Evolutionary conservation across 92 coral and sea anemone species (phyloP).

Genomic region (Micromussa lordhowensis): DNA sequence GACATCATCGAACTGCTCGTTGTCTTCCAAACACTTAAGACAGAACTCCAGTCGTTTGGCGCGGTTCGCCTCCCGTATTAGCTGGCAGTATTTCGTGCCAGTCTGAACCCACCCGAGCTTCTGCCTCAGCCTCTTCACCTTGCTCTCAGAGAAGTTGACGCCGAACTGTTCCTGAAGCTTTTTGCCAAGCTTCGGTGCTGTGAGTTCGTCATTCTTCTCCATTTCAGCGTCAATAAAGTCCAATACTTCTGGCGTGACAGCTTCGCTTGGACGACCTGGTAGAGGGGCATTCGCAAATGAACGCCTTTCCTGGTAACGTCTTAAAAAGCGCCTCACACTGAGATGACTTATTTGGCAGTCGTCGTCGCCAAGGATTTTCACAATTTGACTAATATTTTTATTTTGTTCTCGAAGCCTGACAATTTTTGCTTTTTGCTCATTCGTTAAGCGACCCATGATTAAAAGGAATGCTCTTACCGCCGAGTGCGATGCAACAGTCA

Average conservation of each 20-base stretch:
- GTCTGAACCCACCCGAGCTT: no score
- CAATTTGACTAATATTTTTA: neutral
- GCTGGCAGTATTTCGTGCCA: no score
- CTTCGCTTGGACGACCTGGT: conserved; percentile 1
- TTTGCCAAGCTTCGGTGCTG: conserved; percentile 35
- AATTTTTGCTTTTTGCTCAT: neutral
- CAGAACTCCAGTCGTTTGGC: no score
- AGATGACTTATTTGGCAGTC: neutral
- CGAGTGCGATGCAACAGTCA: no score
- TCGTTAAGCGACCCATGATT: conserved; percentile 3
- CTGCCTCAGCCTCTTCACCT: no score
- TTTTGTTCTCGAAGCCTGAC: neutral
- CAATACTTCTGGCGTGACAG: no score
- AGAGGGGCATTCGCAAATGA: neutral
- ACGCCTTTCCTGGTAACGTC: neutral
- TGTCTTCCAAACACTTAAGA: no score
- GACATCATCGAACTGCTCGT: conserved; percentile 58
- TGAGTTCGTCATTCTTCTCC: conserved; percentile 55
- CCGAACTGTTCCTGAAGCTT: conserved; percentile 16
- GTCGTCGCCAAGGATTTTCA: neutral
- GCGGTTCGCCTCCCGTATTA: no score
- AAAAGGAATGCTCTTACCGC: no score
- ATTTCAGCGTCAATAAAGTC: conserved; percentile 32
- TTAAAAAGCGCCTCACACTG: neutral
- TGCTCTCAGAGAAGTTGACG: no score